These are phyloP conservation scores for Agelaius tricolor DNA, from an alignment of 2,113 vertebrate species.

Conservation along the genomic window DNA sequence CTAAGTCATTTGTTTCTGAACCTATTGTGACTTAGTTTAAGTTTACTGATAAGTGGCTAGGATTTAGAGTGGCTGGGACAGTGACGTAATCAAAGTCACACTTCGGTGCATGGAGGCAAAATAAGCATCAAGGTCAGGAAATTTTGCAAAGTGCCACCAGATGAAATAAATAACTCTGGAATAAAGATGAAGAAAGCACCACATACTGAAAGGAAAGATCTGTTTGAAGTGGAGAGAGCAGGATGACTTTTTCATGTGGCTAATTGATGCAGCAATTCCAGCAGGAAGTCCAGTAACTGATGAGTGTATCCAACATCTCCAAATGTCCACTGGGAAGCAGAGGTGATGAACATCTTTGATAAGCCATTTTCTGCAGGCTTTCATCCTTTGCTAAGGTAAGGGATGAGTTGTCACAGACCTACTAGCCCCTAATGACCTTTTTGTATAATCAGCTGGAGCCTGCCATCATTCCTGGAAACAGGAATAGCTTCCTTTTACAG, in stretches of 20 bases:
- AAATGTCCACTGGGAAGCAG: not conserved
- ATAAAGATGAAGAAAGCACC: not conserved
- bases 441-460: not conserved
- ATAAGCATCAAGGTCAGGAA: not conserved
- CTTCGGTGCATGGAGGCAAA: slow-evolving; percentile 37
- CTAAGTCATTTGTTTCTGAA: slow-evolving; percentile 38
- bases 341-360: slow-evolving; percentile 38
- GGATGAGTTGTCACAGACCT: slow-evolving; percentile 25
- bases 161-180: not conserved
- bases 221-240: not conserved
- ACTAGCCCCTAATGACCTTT: slow-evolving; percentile 12
- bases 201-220: not conserved
- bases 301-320: not conserved
- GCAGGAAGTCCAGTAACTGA: not conserved
- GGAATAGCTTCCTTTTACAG: not conserved
- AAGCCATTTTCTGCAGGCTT: slow-evolving; percentile 46
- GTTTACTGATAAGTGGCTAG: slow-evolving; percentile 19
- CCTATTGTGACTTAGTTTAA: slow-evolving; percentile 39
- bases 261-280: slow-evolving; percentile 34
- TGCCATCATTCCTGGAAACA: not conserved
- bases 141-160: not conserved
- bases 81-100: slow-evolving; percentile 23
- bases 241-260: not conserved
- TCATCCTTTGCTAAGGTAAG: not conserved
- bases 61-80: slow-evolving; percentile 45